phyloP scores from a whole-genome alignment of 2,888 invertebrate species.

The Drosophila bunnanda region DNA sequence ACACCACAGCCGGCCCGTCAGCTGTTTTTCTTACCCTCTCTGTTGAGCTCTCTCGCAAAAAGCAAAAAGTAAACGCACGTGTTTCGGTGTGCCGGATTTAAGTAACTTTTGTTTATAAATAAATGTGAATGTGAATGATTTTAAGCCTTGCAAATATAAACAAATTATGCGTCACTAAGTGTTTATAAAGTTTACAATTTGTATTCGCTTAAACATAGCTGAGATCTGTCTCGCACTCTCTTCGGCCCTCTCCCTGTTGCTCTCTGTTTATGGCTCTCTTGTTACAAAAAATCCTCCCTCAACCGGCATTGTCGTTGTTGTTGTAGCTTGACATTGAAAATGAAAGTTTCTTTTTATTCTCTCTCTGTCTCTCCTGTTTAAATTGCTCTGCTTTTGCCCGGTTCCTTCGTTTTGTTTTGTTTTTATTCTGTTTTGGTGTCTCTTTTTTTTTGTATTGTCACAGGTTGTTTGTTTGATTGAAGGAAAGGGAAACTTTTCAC shows the following conservation, averaged over 20 bases:
- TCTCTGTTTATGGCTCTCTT: constrained; percentile 29
- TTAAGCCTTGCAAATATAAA: neutral
- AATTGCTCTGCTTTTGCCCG: constrained; percentile 19
- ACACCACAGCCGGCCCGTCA: constrained; percentile 4
- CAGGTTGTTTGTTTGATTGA: constrained; percentile 29
- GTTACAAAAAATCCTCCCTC: constrained; percentile 20
- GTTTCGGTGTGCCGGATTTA: neutral
- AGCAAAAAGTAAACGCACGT: constrained; percentile 31
- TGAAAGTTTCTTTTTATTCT: constrained; percentile 52
- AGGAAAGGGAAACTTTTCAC: constrained; percentile 17
- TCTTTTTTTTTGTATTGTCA: constrained; percentile 26
- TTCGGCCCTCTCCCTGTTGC: neutral
- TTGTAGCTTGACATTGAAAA: constrained; percentile 66
- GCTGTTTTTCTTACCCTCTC: constrained; percentile 25
- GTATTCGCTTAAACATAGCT: neutral
- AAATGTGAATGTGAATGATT: neutral
- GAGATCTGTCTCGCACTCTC: neutral
- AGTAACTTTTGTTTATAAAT: constrained; percentile 8
- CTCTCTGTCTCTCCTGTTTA: constrained; percentile 20
- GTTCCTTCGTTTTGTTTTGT: constrained; percentile 18
- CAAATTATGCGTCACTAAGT: neutral
- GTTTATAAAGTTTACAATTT: neutral
- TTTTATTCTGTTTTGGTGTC: constrained; percentile 18
- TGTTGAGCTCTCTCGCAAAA: neutral
- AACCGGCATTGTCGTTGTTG: constrained; percentile 14